Base-by-base conservation (phyloP, 1,140 invertebrate genomes). In the Drosophila melanica region DNA sequence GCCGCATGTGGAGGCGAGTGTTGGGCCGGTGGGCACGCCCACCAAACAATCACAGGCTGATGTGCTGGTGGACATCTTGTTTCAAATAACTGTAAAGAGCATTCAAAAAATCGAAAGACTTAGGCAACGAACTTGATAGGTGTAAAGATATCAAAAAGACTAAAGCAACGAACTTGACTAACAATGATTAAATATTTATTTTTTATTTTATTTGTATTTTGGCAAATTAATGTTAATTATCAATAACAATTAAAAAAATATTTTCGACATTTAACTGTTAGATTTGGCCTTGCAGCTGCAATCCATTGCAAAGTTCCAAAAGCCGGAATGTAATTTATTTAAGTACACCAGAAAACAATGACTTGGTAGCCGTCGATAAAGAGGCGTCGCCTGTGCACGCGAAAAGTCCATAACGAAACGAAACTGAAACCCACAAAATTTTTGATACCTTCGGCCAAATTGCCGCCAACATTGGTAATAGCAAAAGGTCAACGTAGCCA, bases 1-100 rank as follows among this genome's bases (percentile, higher is more conserved):
- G 2, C 96, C 96, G 90, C 96, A 97, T 23, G 96, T 96, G 47
- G 95, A 94, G 7, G 96, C 96, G 76, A 97, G 92, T 14, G 96
- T 96, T 4, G 96, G 96, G 4, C 96, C 96, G 7, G 92, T 91
- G 77, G 95, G 94, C 79, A 95, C 94, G 57, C 94, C 94, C 90
- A 96, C 94, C 42, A 96, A 95, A 92, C 96, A 97, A 92, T 96
- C 95, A 90, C 95, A 96, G 9, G 93, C 63, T 51, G 92, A 82
- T 93, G 81, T 35, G 71, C 77, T 73, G 66, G 80, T 54, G 64
- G 84, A 89, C 84, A 89, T 89, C 45, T 23, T 84, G 39, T 35
- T 47, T 53, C 10, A 20, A 23, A 18, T 20, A 12, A 10, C 57
- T 76, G 69, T 18, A 18, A 53, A 64, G 33, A 12, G 20, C 14